Conservation (phyloP, 2,113 vertebrate species). For the Aldabrachelys gigantea region DNA sequence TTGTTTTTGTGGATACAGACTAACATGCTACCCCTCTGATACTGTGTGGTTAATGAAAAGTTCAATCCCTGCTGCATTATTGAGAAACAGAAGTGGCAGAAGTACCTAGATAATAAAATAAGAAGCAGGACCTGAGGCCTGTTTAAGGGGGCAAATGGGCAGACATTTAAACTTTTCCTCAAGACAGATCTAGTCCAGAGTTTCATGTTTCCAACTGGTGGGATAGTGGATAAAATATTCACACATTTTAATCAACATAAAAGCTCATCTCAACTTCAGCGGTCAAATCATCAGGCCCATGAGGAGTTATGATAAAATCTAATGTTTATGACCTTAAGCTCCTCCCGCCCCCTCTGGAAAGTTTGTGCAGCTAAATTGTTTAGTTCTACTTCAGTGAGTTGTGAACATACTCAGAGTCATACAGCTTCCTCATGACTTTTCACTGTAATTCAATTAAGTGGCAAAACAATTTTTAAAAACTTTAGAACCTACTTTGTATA, state of each 20-base stretch:
- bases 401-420: not conserved
- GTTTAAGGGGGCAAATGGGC: constrained; percentile 32
- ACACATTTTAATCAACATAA: constrained; percentile 20
- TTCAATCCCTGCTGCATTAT: rapidly evolving
- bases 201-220: constrained; percentile 22
- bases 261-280: constrained; percentile 25
- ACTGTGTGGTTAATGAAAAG: not conserved
- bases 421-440: constrained; percentile 1
- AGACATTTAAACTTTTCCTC: constrained; percentile 62
- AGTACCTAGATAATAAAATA: not conserved
- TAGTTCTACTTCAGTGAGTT: not conserved
- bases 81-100: constrained; percentile 1
- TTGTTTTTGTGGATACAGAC: too few relatives aligned
- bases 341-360: not conserved
- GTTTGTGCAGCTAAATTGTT: not conserved
- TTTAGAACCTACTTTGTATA: not conserved
- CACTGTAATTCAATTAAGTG: not conserved
- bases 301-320: not conserved
- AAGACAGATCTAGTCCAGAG: constrained; percentile 31
- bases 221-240: not conserved
- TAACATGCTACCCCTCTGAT: too few relatives aligned
- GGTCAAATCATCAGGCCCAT: not conserved
- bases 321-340: constrained; percentile 26
- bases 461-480: constrained; percentile 24
- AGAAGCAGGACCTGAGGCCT: not conserved